phyloP scores from a whole-genome alignment of 2,888 invertebrate genomes.

The Teleogryllus oceanicus region DNA sequence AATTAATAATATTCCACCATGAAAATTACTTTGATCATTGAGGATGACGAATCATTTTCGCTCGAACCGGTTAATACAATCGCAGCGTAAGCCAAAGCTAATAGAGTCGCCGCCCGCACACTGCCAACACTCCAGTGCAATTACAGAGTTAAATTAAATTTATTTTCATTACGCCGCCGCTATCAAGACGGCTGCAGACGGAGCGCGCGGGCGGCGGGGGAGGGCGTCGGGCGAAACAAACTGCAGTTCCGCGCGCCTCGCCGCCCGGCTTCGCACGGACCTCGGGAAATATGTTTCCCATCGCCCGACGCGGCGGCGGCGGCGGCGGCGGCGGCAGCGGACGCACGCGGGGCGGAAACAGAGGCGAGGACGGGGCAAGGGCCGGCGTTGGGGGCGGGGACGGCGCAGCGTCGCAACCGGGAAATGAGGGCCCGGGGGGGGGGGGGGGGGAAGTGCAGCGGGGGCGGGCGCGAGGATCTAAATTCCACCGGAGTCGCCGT shows the following conservation, averaged over 20 bases:
- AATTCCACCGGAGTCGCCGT: neutral
- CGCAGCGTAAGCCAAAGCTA: neutral
- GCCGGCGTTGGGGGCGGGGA: no score
- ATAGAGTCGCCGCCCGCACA: neutral
- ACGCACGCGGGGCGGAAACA: neutral
- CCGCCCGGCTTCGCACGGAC: neutral
- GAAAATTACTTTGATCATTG: neutral
- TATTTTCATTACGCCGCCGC: neutral
- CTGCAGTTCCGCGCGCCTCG: neutral
- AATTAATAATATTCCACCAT: neutral
- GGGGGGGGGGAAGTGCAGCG: neutral
- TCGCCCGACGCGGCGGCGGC: neutral
- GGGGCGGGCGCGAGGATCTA: neutral
- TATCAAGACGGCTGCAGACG: no score
- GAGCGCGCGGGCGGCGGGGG: neutral
- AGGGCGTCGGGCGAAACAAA: neutral
- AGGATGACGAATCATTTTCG: constrained; percentile 6
- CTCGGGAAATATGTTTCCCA: neutral
- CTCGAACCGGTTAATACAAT: neutral
- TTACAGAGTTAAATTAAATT: constrained; percentile 4
- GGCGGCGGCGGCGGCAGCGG: neutral
- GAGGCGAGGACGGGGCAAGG: no score
- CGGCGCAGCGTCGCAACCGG: neutral
- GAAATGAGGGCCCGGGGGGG: neutral
- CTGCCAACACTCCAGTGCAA: neutral